Base-by-base conservation (phyloP, 2,888 invertebrate species). In the Perithous albicinctus region DNA sequence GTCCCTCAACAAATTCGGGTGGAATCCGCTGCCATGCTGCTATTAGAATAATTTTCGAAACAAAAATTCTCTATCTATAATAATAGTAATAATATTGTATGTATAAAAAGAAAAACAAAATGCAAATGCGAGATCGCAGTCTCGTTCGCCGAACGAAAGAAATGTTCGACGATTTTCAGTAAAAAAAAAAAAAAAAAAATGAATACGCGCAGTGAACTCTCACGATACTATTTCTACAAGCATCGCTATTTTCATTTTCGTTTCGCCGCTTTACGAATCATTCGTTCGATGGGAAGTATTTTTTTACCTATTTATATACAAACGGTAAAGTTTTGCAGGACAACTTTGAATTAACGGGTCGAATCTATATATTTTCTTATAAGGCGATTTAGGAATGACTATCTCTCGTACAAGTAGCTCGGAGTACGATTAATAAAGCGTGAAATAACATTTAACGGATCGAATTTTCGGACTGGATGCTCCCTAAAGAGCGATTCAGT, bases 231-330 rank as follows among this genome's bases (percentile, higher is more conserved):
- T 69, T 64, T 69, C 54, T 69, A 63, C 43, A 18, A 69, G 38
- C 38, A 35, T 61, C 35, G 12, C 56, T 63, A 38, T 8, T 70
- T 51, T 43, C 32, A 18, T 72, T 56, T 59, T 26, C 32, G 29
- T 70, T 70, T 61, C 43, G 76, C 61, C 76, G 67, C 61, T 77
- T 10, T 41, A 63, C 51, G 61, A 77, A 78, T 78, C 10, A 56
- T 70, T 78, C 35, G 61, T 78, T 72, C 18, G 41, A 66, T 51
- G 69, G 46, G 63, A 70, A 70, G 43, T 74, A 74, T 75, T 80
- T 75, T 80, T 75, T 75, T 75, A 80, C 56, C 54, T 75, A 64
- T 75, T 70, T 75, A 75, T 64, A 74, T n/a, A 74, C 20, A 56
- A 59, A 67, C 59, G 26, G 38, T 26, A 54, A 70, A 70, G 41